Percentiles rank a stretch among this genome's conserved stretches.
Conservation (phyloP, 2,888 invertebrate genomes). For the Noctua janthina region DNA sequence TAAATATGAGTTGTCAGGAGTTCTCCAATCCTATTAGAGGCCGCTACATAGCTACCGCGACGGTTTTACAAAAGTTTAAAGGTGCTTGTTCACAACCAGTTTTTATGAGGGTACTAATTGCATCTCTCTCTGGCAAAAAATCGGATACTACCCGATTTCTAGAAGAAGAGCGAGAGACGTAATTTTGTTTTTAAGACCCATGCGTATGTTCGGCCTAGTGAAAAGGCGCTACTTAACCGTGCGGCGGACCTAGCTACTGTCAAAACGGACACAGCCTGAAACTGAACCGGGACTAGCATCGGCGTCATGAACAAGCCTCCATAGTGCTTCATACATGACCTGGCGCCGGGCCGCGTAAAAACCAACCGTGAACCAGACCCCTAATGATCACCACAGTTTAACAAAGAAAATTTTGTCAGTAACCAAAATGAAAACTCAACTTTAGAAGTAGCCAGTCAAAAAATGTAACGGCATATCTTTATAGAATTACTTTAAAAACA, state of each 20-base stretch:
- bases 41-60: conserved; percentile 39
- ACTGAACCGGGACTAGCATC: not conserved
- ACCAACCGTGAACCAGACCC: not conserved
- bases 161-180: not conserved
- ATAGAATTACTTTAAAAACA: conserved; percentile 50
- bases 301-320: not conserved
- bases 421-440: conserved; percentile 48
- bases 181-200: not conserved
- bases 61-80: conserved; percentile 69
- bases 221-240: not conserved
- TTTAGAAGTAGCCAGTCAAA: conserved; percentile 30
- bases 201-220: not conserved
- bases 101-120: not conserved
- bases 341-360: not conserved
- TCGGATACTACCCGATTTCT: not conserved
- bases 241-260: not conserved
- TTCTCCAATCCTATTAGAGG: conserved; percentile 76
- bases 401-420: conserved; percentile 32
- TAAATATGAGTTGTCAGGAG: conserved; percentile 85
- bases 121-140: not conserved
- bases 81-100: not conserved
- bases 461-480: conserved; percentile 54
- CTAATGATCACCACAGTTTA: conserved; percentile 43
- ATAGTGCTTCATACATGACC: not conserved
- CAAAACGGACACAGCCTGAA: not conserved